These are phyloP conservation scores for Drosophila seclusa DNA, from an alignment of 2,888 invertebrate genomes.

Conservation along the genomic window DNA sequence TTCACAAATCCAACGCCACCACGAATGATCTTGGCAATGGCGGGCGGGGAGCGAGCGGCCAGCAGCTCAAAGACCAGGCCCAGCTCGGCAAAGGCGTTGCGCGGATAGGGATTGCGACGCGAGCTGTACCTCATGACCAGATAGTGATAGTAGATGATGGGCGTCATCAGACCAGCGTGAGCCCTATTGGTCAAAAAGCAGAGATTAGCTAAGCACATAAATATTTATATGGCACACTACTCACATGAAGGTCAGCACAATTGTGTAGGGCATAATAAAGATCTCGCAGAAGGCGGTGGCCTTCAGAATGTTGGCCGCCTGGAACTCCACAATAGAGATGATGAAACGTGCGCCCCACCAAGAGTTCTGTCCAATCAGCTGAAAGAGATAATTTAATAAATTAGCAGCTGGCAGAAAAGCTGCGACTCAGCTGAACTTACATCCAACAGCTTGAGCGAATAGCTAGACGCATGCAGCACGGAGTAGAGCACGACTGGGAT, in stretches of 20 bases:
- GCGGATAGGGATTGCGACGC: slow-evolving; percentile 97
- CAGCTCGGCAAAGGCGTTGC: slow-evolving; percentile 96
- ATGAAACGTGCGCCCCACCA: slow-evolving; percentile 94
- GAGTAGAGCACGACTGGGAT: slow-evolving; percentile 97
- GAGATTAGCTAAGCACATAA: background rate
- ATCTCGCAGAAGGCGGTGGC: slow-evolving; percentile 97
- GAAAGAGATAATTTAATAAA: slow-evolving; percentile 67
- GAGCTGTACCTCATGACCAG: slow-evolving; percentile 96
- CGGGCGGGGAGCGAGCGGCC: slow-evolving; percentile 90
- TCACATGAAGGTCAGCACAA: slow-evolving; percentile 94
- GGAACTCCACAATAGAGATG: slow-evolving; percentile 95
- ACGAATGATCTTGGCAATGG: slow-evolving; percentile 87
- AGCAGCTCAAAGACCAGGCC: slow-evolving; percentile 89
- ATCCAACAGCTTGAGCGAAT: slow-evolving; percentile 94
- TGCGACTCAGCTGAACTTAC: slow-evolving; percentile 87
- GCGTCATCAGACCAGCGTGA: slow-evolving; percentile 94
- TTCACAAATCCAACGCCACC: slow-evolving; percentile 89
- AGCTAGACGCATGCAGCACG: slow-evolving; percentile 95
- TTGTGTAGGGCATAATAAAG: slow-evolving; percentile 93
- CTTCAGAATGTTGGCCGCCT: slow-evolving; percentile 95
- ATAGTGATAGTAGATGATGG: slow-evolving; percentile 99
- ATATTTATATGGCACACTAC: slow-evolving; percentile 82
- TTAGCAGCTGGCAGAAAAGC: background rate
- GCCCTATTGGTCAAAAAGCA: slow-evolving; percentile 88
- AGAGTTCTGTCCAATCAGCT: slow-evolving; percentile 96